These are phyloP conservation scores for Teleopsis dalmanni DNA, from an alignment of 1,140 invertebrate species.

Conservation along the genomic window DNA sequence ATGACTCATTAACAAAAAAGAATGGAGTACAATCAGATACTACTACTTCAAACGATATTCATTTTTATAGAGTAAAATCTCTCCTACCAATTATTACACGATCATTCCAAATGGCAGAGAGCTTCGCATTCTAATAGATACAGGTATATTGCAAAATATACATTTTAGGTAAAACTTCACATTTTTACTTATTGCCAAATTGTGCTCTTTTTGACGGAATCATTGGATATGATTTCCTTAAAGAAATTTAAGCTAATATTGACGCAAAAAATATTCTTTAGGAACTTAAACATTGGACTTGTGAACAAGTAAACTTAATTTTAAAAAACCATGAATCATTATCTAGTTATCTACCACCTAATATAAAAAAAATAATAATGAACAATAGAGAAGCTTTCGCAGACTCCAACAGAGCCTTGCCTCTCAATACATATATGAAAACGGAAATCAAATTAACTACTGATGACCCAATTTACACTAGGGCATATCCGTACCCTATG, in stretches of 20 bases:
- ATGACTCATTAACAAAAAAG: not conserved
- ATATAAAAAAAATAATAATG: not conserved
- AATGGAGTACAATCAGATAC: not conserved
- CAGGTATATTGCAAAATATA: constrained; percentile 7
- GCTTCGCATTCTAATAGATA: constrained; percentile 15
- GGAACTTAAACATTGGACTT: not conserved
- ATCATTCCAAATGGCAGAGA: constrained; percentile 7
- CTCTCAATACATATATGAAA: constrained; percentile 5
- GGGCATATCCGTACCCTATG: constrained; percentile 8
- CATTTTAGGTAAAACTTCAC: constrained; percentile 1
- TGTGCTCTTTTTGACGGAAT: constrained; percentile 5
- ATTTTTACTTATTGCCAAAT: not conserved
- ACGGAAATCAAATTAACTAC: constrained; percentile 4
- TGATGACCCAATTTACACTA: constrained; percentile 4
- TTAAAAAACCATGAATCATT: not conserved
- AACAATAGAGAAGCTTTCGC: not conserved
- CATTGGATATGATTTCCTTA: constrained; percentile 6
- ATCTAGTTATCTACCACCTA: not conserved
- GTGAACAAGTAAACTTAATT: constrained; percentile 4
- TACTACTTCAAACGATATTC: not conserved
- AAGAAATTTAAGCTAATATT: not conserved
- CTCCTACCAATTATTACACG: constrained; percentile 12
- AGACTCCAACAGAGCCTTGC: constrained; percentile 2
- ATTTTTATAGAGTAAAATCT: constrained; percentile 15
- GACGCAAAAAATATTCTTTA: constrained; percentile 3